Evolutionary conservation across 2,113 vertebrate genomes (phyloP), one percentile per base, ranked within the genome.

Genomic region (Catagonus wagneri): DNA sequence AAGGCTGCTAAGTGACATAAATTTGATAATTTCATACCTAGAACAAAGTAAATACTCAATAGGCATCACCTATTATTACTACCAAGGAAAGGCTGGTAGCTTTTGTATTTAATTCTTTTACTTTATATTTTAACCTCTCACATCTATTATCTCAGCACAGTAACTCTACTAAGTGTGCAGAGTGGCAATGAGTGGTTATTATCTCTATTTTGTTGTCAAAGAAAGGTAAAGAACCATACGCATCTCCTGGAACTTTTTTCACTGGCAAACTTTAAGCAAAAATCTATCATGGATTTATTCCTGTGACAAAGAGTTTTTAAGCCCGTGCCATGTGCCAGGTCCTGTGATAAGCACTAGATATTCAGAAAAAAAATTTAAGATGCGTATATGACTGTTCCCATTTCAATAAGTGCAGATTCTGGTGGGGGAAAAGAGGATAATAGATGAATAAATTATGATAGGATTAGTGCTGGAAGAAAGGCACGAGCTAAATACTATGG

Each of bases 211-310:
- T 81, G 39, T 83, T 72, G 52, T 83, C 88, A 94, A 90, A 95
- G 63, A 65, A 89, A 72, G 80, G 74, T 68, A 66, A 89, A 83
- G 60, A 91, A 44, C 32, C 22, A 79, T 17, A 61, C 19, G 68
- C 22, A 74, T 7, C 27, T 85, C 71, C 93, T 50, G 78, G 83
- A 94, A 92, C 36, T 54, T 52, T 90, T 66, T 90, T 84, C 76
- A 84, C 29, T 65, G 65, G 22, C 25, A 75, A 83, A 87, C 29
- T 63, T 92, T 93, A 91, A 95, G 50, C 27, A 91, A 96, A 93
- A 90, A 58, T 69, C 8, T 68, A 23, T 65, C 60, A 7, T 56
- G 65, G n/a, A 76, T 69, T 84, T 94, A 56, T 78, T 88, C 60
- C 65, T 71, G 12, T 76, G 68, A 71, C 22, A 66, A 78, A 61